These are phyloP conservation scores for Siphlonurus alternatus DNA, from an alignment of 2,888 invertebrate genomes.

Conservation along the genomic window DNA sequence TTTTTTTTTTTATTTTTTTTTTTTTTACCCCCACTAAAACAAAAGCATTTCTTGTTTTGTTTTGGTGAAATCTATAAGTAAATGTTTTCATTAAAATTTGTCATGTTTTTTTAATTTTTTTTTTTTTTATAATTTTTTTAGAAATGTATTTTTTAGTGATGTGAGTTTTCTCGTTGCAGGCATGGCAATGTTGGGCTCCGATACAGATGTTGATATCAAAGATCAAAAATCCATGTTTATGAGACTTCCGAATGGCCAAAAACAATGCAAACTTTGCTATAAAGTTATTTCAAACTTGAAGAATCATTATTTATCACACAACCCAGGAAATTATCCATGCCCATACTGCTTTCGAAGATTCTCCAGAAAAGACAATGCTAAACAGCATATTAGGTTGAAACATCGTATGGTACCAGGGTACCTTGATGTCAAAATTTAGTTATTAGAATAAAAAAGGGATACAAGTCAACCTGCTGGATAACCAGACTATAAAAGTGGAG, in stretches of 20 bases:
- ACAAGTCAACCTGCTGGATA: too few relatives aligned
- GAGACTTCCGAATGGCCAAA: conserved; percentile 15
- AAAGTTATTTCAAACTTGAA: conserved; percentile 23
- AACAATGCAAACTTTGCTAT: conserved; percentile 23
- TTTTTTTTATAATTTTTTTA: too few relatives aligned
- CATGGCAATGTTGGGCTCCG: background rate
- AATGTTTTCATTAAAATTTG: too few relatives aligned
- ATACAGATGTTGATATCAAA: background rate
- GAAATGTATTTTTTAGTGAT: too few relatives aligned
- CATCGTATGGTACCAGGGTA: conserved; percentile 13
- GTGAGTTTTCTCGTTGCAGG: background rate
- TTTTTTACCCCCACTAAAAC: too few relatives aligned
- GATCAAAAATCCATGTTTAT: conserved; percentile 11
- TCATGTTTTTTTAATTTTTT: too few relatives aligned
- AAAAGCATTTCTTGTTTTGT: too few relatives aligned
- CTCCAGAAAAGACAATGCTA: conserved; percentile 21
- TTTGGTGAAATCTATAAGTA: too few relatives aligned
- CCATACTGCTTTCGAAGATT: conserved; percentile 22
- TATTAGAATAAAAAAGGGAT: background rate
- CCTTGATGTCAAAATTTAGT: background rate
- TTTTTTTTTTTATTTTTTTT: too few relatives aligned
- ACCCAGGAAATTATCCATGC: conserved; percentile 23
- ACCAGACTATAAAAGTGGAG: too few relatives aligned
- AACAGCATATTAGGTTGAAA: conserved; percentile 22
- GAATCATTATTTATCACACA: conserved; percentile 23